Evolutionary conservation across 2,113 vertebrate genomes (phyloP).

Genomic region (Paraplagusia blochii): DNA sequence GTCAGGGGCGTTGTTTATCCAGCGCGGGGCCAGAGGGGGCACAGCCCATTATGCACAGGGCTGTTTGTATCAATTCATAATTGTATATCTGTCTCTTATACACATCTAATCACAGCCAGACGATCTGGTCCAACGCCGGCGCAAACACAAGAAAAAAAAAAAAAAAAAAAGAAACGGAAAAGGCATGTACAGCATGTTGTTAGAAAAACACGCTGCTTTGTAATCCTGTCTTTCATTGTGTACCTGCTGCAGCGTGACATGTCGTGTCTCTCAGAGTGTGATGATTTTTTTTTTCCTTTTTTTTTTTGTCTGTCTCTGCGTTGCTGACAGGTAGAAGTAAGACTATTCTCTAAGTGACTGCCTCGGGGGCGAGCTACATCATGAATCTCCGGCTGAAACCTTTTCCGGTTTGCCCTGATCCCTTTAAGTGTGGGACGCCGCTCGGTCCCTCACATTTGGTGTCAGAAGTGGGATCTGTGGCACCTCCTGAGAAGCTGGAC

Average conservation of each 20-base stretch:
- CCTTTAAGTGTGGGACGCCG: no score
- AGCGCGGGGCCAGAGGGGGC: no score
- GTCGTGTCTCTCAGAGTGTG: conserved; percentile 18
- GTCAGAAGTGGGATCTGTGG: no score
- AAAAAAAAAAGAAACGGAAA: no score
- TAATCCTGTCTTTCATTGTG: conserved; percentile 16
- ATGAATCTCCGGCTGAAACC: conserved; percentile 54
- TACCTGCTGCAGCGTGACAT: conserved; percentile 22
- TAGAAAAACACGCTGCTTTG: conserved; percentile 16
- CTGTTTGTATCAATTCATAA: no score
- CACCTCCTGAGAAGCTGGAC: no score
- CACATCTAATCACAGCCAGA: conserved; percentile 55
- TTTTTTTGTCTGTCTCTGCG: conserved; percentile 9
- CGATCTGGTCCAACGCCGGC: conserved; percentile 32
- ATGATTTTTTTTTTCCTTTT: conserved; percentile 5
- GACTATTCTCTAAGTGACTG: conserved; percentile 43
- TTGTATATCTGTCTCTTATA: no score
- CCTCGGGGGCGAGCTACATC: conserved; percentile 43
- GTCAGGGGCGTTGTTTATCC: no score
- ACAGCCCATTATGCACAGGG: no score
- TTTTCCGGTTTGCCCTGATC: no score
- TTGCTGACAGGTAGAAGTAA: conserved; percentile 37
- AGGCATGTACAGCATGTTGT: background rate
- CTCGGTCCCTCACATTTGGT: no score
- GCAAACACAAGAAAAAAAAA: conserved; percentile 21